Percentiles rank a stretch among this genome's conserved stretches.
These are phyloP conservation scores for Folsomia candida DNA, from an alignment of 2,888 invertebrate genomes.

Conservation along the genomic window DNA sequence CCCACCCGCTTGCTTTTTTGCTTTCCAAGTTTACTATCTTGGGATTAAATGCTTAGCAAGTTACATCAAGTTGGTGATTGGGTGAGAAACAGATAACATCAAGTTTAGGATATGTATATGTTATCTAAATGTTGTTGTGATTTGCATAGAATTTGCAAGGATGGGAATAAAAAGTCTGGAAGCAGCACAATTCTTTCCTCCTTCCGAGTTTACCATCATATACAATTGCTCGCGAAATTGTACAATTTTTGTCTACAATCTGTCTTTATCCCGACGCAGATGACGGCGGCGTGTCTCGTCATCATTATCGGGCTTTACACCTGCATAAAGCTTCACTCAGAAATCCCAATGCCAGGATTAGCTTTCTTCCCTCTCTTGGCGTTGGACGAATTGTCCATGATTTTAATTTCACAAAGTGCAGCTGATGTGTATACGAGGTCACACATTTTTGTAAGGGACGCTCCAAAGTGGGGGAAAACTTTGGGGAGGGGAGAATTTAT, in stretches of 20 bases:
- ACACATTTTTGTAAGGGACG: not conserved
- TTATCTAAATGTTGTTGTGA: too few species aligned
- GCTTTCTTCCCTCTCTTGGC: not conserved
- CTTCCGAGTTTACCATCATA: not conserved
- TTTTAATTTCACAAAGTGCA: not conserved
- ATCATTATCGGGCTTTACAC: not conserved
- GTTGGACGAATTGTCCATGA: not conserved
- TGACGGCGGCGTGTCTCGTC: not conserved
- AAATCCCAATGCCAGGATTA: not conserved
- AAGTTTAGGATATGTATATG: not conserved
- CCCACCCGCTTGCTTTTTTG: constrained; percentile 2
- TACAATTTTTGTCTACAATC: not conserved
- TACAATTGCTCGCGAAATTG: not conserved
- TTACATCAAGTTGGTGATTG: not conserved
- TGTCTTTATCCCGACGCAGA: not conserved
- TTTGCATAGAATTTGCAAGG: too few species aligned
- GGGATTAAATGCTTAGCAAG: not conserved
- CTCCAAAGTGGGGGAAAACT: not conserved
- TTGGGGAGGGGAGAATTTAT: not conserved
- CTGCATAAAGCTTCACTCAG: not conserved
- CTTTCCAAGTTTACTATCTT: not conserved
- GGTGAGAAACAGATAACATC: not conserved
- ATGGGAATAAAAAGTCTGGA: too few species aligned
- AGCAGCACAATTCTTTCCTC: too few species aligned
- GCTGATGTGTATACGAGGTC: not conserved